Conservation (phyloP, 2,113 vertebrate genomes). For the Chaetodon trifascialis region DNA sequence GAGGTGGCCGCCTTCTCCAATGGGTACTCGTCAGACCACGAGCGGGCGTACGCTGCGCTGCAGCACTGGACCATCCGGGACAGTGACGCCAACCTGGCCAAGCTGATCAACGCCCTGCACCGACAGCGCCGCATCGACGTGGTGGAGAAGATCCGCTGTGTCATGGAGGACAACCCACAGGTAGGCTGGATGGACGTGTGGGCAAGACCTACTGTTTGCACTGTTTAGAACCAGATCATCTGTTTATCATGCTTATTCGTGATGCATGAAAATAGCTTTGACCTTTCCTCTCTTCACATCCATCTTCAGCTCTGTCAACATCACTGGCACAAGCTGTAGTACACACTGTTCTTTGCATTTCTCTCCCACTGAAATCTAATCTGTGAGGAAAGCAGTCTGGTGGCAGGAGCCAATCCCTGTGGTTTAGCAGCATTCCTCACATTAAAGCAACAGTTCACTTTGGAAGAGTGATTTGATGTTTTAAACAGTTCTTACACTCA, state of each 20-base stretch:
- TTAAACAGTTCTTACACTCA: not conserved
- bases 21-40: slow-evolving; percentile 90
- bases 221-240: not conserved
- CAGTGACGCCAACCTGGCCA: slow-evolving; percentile 94
- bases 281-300: slow-evolving; percentile 16
- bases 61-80: slow-evolving; percentile 98
- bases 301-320: slow-evolving; percentile 21
- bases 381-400: slow-evolving; percentile 29
- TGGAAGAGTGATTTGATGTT: slow-evolving; percentile 19
- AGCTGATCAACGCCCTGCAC: slow-evolving; percentile 94
- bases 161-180: slow-evolving; percentile 96
- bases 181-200: slow-evolving; percentile 72
- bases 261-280: not conserved
- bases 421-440: slow-evolving; percentile 33
- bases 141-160: slow-evolving; percentile 94
- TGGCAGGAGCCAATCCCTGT: slow-evolving; percentile 16
- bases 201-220: accelerated
- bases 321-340: not conserved
- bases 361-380: slow-evolving; percentile 35
- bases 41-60: slow-evolving; percentile 93
- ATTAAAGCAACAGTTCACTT: slow-evolving; percentile 39
- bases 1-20: slow-evolving; percentile 95
- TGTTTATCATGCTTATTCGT: not conserved
- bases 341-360: slow-evolving; percentile 44
- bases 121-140: slow-evolving; percentile 94